Evolutionary conservation across 1,140 invertebrate species (phyloP), one percentile per base, ranked within the genome.

Genomic region (Periplaneta americana): DNA sequence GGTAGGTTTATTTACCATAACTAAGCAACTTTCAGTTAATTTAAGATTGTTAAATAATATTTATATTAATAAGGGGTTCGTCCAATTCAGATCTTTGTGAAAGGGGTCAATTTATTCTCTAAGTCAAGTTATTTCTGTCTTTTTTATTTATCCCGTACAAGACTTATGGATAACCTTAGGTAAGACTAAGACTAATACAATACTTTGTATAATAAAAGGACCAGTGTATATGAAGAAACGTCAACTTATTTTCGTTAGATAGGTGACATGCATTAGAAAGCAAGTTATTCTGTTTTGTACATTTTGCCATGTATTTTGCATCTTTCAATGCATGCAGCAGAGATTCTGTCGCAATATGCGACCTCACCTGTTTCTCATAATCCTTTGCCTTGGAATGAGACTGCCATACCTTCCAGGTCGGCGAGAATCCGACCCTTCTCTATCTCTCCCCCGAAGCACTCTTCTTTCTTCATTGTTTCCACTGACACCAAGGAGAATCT

Each of bases 321-420:
- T 66, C 48, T 66, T 11, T n/a, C 48, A 66, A 6, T 11, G 28
- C n/a, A 66, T 66, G 48, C 48, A 66, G 22, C 15, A 66, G 48
- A 66, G 4, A 66, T 28, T 66, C 22, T 66, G 48, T 66, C 48
- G 48, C 48, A 66, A 66, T 28, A 66, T 66, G 48, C 76, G 48
- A 34, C 48, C 79, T 80, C 79, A 80, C 79, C 79, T 80, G 79
- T 80, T 80, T 36, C 79, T 80, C 39, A 80, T 74, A 37, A 80
- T 80, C 79, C 79, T 80, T 48, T 80, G 48, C 66, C 79, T 80
- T 75, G 81, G 57, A 37, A 81, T 77, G 36, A 81, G 28, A 78
- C 81, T 78, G 81, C 81, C 81, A 36, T 81, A 81, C 81, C 81
- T 81, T 77, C 75, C 81, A 66, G 81, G 81, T 22, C 81, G 81